Percentiles rank a stretch among this genome's conserved stretches.
Conservation (phyloP, 2,888 invertebrate genomes). For the Prostheceraeus crozeri region DNA sequence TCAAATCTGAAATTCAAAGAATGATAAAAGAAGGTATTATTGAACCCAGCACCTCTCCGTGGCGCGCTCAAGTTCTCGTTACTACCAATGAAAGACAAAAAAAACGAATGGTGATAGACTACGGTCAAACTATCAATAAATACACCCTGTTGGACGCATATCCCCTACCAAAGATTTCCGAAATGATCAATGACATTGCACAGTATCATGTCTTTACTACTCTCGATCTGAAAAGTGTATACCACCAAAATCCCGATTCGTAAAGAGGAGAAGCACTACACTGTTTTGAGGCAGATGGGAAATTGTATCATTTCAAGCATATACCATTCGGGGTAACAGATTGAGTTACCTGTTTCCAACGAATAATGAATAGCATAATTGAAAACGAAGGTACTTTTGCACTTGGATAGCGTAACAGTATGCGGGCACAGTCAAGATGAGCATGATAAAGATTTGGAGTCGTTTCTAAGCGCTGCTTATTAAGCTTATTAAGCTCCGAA, state of each 20-base stretch:
- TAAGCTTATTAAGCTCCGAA: neutral
- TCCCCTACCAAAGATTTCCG: conserved; percentile 41
- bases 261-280: conserved; percentile 11
- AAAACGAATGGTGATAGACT: conserved; percentile 40
- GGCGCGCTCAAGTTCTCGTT: conserved; percentile 40
- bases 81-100: conserved; percentile 38
- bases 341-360: conserved; percentile 4
- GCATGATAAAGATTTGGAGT: conserved; percentile 23
- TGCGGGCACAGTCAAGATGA: neutral
- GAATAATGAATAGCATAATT: conserved; percentile 17
- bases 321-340: conserved; percentile 24
- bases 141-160: conserved; percentile 41
- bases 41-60: conserved; percentile 41
- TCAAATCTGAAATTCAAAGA: conserved; percentile 29
- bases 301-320: conserved; percentile 22
- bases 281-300: conserved; percentile 19
- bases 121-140: conserved; percentile 42
- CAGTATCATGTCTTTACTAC: conserved; percentile 17
- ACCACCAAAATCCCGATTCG: conserved; percentile 24
- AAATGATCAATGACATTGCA: conserved; percentile 3
- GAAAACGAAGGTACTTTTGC: conserved; percentile 21
- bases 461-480: conserved; percentile 12
- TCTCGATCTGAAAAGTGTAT: conserved; percentile 27
- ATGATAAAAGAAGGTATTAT: conserved; percentile 35
- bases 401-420: neutral